Evolutionary conservation across 1,140 invertebrate species (phyloP).

Genomic region (Hylaeus anthracinus): DNA sequence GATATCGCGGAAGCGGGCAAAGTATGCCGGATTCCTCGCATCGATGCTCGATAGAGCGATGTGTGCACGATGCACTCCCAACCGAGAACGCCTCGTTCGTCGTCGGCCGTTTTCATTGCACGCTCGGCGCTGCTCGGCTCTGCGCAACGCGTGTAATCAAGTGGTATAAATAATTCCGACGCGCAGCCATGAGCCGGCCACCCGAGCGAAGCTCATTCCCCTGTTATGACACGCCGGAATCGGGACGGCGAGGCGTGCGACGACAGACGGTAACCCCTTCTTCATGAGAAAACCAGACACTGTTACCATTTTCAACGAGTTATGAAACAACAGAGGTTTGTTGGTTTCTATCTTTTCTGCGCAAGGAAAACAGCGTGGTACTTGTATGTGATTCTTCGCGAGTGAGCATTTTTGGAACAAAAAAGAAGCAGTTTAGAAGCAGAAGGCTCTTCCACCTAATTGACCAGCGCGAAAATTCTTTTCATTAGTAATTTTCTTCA

Average conservation of each 20-base stretch:
- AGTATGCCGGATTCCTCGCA: constrained; percentile 33
- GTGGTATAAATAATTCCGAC: constrained; percentile 77
- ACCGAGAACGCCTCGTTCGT: not conserved
- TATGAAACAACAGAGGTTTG: too few relatives aligned
- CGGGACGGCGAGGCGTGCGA: constrained; percentile 43
- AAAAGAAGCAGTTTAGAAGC: too few relatives aligned
- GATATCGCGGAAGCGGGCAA: constrained; percentile 45
- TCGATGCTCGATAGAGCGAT: constrained; percentile 52
- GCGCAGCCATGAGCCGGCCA: constrained; percentile 71
- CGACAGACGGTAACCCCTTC: constrained; percentile 30
- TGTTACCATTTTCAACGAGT: too few relatives aligned
- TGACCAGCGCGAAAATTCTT: too few relatives aligned
- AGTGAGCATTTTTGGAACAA: too few relatives aligned
- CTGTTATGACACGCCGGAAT: constrained; percentile 73
- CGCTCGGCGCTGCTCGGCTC: constrained; percentile 60
- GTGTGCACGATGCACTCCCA: not conserved
- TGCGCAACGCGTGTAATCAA: constrained; percentile 74
- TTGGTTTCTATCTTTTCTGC: too few relatives aligned
- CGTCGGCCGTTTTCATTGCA: constrained; percentile 67
- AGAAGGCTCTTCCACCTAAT: too few relatives aligned
- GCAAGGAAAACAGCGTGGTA: too few relatives aligned
- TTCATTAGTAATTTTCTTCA: too few relatives aligned
- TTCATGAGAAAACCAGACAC: too few relatives aligned
- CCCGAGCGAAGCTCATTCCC: constrained; percentile 65
- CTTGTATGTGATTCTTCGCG: too few relatives aligned